These are phyloP conservation scores for Callyntrura guangdongensis DNA, from an alignment of 2,888 invertebrate genomes.

Conservation along the genomic window DNA sequence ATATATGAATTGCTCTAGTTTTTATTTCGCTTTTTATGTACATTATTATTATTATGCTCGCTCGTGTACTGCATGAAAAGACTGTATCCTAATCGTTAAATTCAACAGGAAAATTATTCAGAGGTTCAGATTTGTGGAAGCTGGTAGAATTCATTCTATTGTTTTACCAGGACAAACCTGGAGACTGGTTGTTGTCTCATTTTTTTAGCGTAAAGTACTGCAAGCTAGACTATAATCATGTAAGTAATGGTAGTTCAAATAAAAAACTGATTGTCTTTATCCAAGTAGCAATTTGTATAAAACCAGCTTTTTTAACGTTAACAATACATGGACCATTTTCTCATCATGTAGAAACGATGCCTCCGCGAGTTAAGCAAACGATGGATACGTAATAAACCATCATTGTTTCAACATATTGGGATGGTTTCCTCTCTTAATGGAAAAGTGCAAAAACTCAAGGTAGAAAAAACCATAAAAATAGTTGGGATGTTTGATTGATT, in stretches of 20 bases:
- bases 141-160: conserved; percentile 97
- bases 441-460: conserved; percentile 98
- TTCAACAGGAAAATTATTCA: conserved; percentile 93
- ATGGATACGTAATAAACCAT: conserved; percentile 95
- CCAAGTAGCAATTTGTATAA: neutral
- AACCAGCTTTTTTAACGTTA: neutral
- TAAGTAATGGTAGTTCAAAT: conserved; percentile 86
- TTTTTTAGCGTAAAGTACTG: conserved; percentile 96
- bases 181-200: conserved; percentile 98
- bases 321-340: neutral
- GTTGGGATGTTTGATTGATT: neutral
- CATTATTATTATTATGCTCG: neutral
- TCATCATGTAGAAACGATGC: conserved; percentile 92
- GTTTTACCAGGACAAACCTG: conserved; percentile 98
- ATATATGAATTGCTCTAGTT: neutral
- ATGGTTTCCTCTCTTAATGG: conserved; percentile 97
- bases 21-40: conserved; percentile 12
- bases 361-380: conserved; percentile 91
- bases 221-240: conserved; percentile 91
- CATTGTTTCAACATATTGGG: conserved; percentile 98
- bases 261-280: neutral
- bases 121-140: conserved; percentile 93
- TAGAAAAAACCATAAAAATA: conserved; percentile 86
- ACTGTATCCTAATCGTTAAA: neutral
- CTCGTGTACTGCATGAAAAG: neutral